phyloP scores from a whole-genome alignment of 2,888 invertebrate species.

The Entomobrya multifasciata region DNA sequence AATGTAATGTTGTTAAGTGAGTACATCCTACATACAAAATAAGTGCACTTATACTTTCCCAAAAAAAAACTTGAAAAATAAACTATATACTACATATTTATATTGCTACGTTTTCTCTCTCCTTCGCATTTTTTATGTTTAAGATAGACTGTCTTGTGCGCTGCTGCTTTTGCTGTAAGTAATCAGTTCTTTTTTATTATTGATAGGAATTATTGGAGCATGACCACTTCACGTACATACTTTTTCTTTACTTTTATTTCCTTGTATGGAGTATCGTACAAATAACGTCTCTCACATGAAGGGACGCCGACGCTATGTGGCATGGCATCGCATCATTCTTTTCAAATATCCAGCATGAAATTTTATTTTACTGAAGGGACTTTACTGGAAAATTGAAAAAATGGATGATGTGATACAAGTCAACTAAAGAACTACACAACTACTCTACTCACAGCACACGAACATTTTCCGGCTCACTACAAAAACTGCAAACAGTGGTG shows the following conservation, averaged over 20 bases:
- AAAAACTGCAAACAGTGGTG: constrained; percentile 8
- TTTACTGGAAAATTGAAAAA: constrained; percentile 18
- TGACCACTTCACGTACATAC: constrained; percentile 59
- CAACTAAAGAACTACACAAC: constrained; percentile 27
- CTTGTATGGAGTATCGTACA: neutral
- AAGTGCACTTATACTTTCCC: neutral
- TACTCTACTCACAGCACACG: too few species aligned
- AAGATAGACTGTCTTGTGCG: too few species aligned
- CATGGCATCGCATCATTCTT: too few species aligned
- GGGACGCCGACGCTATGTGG: neutral
- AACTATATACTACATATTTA: too few species aligned
- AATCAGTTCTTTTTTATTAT: constrained; percentile 33
- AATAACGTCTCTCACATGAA: neutral
- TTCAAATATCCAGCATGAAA: constrained; percentile 49
- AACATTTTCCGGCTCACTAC: too few species aligned
- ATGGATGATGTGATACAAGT: neutral
- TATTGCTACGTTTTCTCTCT: neutral
- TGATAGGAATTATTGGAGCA: constrained; percentile 58
- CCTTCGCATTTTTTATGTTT: constrained; percentile 7
- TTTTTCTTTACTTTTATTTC: constrained; percentile 26
- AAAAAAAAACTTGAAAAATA: constrained; percentile 7
- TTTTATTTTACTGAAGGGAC: neutral
- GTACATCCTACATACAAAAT: too few species aligned
- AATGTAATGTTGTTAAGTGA: neutral
- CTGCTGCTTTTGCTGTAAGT: neutral